Conservation (phyloP, 2,797 vertebrate species). For the Avahi laniger region DNA sequence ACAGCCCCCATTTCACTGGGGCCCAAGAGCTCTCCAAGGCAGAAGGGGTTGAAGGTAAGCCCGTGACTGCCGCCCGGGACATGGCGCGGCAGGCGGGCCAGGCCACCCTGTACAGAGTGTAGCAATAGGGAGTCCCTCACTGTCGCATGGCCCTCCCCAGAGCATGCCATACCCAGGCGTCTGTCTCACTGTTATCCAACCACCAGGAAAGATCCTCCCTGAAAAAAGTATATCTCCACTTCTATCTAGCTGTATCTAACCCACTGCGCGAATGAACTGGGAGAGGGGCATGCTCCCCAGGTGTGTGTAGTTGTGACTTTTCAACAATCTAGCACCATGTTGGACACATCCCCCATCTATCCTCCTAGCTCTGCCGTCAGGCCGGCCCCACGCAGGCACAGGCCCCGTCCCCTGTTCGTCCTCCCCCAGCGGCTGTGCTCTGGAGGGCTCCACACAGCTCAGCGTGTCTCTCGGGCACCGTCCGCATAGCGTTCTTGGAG, state of each 20-base stretch:
- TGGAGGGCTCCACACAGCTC: background rate
- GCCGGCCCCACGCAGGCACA: background rate
- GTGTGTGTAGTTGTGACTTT: constrained; percentile 65
- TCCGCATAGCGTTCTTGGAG: background rate
- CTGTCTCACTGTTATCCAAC: constrained; percentile 82
- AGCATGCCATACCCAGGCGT: constrained; percentile 86
- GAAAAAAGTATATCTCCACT: constrained; percentile 53
- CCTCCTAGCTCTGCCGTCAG: constrained; percentile 41
- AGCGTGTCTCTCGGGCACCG: background rate
- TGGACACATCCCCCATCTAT: constrained; percentile 14
- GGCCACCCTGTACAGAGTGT: constrained; percentile 75
- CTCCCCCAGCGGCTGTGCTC: constrained; percentile 15
- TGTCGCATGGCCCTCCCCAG: constrained; percentile 88
- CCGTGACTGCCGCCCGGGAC: constrained; percentile 69
- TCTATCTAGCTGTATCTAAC: constrained; percentile 57
- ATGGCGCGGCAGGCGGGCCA: constrained; percentile 44
- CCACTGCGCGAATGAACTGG: constrained; percentile 33
- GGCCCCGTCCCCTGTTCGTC: background rate
- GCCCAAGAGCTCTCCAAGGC: constrained; percentile 68
- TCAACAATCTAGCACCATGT: constrained; percentile 53
- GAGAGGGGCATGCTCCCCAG: constrained; percentile 55
- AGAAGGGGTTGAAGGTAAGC: constrained; percentile 77
- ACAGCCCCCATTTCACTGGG: constrained; percentile 69
- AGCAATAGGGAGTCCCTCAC: constrained; percentile 83
- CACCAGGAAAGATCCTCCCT: constrained; percentile 81